Conservation (phyloP, 2,113 vertebrate species). For the Theristicus caerulescens region DNA sequence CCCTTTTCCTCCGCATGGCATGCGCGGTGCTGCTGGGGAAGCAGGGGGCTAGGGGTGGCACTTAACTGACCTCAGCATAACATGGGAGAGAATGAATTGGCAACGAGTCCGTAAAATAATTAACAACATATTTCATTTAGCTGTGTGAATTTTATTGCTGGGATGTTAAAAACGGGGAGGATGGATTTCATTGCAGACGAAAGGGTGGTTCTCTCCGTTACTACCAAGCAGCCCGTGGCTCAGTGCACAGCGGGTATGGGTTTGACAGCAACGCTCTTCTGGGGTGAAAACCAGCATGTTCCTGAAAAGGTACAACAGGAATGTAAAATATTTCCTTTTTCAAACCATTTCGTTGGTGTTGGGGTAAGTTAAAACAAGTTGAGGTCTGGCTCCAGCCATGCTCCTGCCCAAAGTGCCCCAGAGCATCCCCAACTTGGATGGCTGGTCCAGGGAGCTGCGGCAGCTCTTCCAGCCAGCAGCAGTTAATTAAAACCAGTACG, state of each 20-base stretch:
- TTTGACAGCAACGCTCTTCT: neutral
- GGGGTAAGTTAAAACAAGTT: neutral
- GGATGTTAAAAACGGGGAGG: neutral
- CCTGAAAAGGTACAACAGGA: neutral
- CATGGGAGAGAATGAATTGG: neutral
- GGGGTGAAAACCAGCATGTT: neutral
- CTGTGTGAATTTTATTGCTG: conserved; percentile 59
- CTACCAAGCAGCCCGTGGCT: neutral
- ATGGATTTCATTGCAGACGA: conserved; percentile 6
- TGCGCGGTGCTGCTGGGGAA: neutral
- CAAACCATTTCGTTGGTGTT: fast-evolving
- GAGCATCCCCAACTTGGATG: neutral
- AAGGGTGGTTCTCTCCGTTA: neutral
- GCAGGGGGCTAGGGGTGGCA: neutral
- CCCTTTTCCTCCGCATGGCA: neutral
- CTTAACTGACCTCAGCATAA: neutral
- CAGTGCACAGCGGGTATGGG: neutral
- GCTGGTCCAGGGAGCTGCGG: neutral
- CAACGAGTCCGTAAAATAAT: conserved; percentile 28
- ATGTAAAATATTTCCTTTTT: neutral
- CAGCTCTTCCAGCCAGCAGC: neutral
- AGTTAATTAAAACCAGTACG: neutral
- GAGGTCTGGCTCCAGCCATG: neutral
- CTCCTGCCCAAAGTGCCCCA: neutral
- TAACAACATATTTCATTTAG: conserved; percentile 60